Evolutionary conservation across 1,140 invertebrate species (phyloP), one percentile per base, ranked within the genome.

Genomic region (Drosophila cardini): DNA sequence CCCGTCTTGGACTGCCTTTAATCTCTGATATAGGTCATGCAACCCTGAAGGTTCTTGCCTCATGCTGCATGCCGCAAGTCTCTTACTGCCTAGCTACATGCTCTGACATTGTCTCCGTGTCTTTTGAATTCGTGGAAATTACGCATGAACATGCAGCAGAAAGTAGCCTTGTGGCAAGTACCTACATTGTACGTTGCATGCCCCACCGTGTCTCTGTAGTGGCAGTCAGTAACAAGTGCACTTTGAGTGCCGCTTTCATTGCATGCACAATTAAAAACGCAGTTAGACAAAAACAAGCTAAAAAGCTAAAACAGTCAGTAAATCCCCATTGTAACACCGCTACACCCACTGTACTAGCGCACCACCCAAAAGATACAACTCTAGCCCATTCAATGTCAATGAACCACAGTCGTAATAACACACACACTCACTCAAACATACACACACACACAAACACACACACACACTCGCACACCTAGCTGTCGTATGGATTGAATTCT

Each of bases 11-110:
- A 34, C 13, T 16, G 52, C 52, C 73, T 74, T 67, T 80, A 89
- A 87, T 73, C 83, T 87, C 68, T 87, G 83, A 87, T 87, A 87
- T 87, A 89, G 83, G 83, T 87, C 83, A 87, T 87, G 84, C 83
- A 87, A 87, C 83, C 83, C 84, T 87, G 79, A 87, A 87, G 84
- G 83, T 87, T 87, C 72, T 48, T 50, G 30, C 26, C 34, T 18
- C 57, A 48, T 57, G 64, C 53, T 9, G 16, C 78, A 53, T 48
- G 64, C 43, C 67, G 61, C 50, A 87, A 87, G 83, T 84, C 89
- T 87, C 72, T 48, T 45, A 16, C 26, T 26, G 40, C 57, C 42
- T 57, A n/a, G 64, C 53, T 9, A 11, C 78, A 53, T 55, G 64
- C 40, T 62, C 61, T 45, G 16, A 56, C 82, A 76, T 86, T 85